These are phyloP conservation scores for Dynastes maya DNA, from an alignment of 2,888 invertebrate genomes.

Conservation along the genomic window DNA sequence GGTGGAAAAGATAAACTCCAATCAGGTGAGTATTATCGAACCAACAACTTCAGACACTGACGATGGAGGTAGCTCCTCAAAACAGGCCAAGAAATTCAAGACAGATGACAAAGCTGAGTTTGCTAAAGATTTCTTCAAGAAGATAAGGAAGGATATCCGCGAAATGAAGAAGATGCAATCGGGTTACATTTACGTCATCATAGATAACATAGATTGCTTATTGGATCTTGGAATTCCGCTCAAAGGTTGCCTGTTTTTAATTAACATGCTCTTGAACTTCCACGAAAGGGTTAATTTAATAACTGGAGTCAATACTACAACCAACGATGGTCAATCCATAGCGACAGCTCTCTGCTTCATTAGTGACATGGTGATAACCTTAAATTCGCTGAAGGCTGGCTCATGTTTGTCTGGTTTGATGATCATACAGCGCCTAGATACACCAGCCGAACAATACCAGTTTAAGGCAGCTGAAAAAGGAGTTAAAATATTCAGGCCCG, in stretches of 20 bases:
- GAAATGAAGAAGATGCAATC: constrained; percentile 51
- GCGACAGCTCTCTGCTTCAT: constrained; percentile 77
- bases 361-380: constrained; percentile 76
- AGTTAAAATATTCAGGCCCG: constrained; percentile 82
- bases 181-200: constrained; percentile 71
- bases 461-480: constrained; percentile 84
- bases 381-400: constrained; percentile 81
- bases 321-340: constrained; percentile 74
- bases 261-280: constrained; percentile 70
- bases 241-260: constrained; percentile 72
- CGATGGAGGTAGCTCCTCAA: constrained; percentile 65
- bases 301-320: constrained; percentile 74
- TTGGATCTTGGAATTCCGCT: constrained; percentile 77
- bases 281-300: constrained; percentile 71
- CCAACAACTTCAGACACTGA: constrained; percentile 69
- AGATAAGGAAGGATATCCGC: constrained; percentile 51
- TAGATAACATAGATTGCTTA: constrained; percentile 83
- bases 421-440: constrained; percentile 71
- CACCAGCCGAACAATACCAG: constrained; percentile 68
- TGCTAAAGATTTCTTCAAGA: constrained; percentile 34
- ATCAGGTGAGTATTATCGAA: constrained; percentile 73
- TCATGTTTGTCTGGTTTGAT: constrained; percentile 82
- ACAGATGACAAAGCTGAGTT: constrained; percentile 55
- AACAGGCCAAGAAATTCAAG: constrained; percentile 66
- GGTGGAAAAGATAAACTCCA: constrained; percentile 71